A percentile compares a stretch with the other conserved stretches of the same genome.
phyloP scores from a whole-genome alignment of 2,888 invertebrate species.

The Hoplodrina blanda region DNA sequence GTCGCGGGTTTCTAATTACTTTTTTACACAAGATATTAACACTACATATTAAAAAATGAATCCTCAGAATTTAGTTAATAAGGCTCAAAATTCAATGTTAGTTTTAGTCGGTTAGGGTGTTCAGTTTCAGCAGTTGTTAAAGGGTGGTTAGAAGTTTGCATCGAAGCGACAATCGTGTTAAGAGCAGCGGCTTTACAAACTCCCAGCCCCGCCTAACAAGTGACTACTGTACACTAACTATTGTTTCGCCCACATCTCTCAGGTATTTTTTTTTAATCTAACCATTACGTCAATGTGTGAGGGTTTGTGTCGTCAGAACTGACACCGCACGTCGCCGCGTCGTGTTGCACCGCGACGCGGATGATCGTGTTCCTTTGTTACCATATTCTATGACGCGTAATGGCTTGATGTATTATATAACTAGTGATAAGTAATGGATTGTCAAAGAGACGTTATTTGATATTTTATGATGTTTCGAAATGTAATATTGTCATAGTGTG shows the following conservation, averaged over 20 bases:
- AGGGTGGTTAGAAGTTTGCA: constrained; percentile 20
- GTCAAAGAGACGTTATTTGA: background rate
- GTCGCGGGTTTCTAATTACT: background rate
- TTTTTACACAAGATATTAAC: background rate
- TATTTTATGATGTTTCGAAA: constrained; percentile 5
- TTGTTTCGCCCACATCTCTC: background rate
- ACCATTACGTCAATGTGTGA: background rate
- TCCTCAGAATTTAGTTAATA: accelerated
- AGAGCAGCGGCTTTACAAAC: constrained; percentile 13
- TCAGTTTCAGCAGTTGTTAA: background rate
- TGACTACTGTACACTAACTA: background rate
- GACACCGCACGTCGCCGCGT: too few relatives aligned
- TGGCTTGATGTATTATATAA: too few relatives aligned
- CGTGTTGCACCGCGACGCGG: too few relatives aligned
- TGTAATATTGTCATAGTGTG: background rate
- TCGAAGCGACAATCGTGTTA: constrained; percentile 34
- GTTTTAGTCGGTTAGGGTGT: background rate
- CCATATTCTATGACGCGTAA: background rate
- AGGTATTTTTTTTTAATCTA: constrained; percentile 4
- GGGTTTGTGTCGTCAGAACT: constrained; percentile 1
- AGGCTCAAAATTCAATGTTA: background rate
- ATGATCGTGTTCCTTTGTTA: constrained; percentile 12
- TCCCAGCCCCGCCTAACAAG: background rate
- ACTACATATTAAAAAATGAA: background rate
- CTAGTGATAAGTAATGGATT: background rate